Base-by-base conservation (phyloP, 2,113 vertebrate genomes). In the Diadophis punctatus region DNA sequence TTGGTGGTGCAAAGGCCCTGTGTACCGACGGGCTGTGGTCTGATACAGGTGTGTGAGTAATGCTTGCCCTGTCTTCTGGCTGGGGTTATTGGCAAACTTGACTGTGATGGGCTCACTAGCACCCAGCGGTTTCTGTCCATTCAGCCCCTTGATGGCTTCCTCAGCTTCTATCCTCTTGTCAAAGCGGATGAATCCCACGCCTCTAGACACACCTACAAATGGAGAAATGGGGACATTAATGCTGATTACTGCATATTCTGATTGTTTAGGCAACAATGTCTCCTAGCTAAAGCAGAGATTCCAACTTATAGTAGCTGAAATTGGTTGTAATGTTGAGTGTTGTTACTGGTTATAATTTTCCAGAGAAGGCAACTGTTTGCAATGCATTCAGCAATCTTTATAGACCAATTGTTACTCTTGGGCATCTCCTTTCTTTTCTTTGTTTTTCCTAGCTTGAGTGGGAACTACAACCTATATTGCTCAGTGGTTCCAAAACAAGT, bases 71-170 rank as follows among this genome's bases (percentile, higher is more conserved):
- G 99, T 98, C 97, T 99, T 99, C 98, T 99, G 99, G 93, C 99
- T 99, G 2, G 99, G 99, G 96, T 98, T 99, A 98, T 99, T 99
- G 97, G 99, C 99, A 1, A 99, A 99, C 97, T 99, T 99, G 96
- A 99, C 99, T 2, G 99, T 99, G 97, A 99, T 99, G 96, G 99
- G 99, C 95, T 99, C 99, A 0, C 98, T 97, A 0, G 99, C 98
- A 0, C 99, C 99, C 94, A 99, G 97, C 0, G 98, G 99, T 94
- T 99, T 99, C 97, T 99, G 99, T 89, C 99, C 99, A 0, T 99
- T 99, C 96, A 99, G 97, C 85, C 99, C 99, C 94, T 99, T 99
- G 97, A 99, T 99, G 94, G 99, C 99, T 96, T 99, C 99, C 95
- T 99, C 99, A 0, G 99, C 99, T 96, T 99, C 99, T 63, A 99